Conservation (phyloP, 2,797 vertebrate genomes). For the Ispidina lecontei region DNA sequence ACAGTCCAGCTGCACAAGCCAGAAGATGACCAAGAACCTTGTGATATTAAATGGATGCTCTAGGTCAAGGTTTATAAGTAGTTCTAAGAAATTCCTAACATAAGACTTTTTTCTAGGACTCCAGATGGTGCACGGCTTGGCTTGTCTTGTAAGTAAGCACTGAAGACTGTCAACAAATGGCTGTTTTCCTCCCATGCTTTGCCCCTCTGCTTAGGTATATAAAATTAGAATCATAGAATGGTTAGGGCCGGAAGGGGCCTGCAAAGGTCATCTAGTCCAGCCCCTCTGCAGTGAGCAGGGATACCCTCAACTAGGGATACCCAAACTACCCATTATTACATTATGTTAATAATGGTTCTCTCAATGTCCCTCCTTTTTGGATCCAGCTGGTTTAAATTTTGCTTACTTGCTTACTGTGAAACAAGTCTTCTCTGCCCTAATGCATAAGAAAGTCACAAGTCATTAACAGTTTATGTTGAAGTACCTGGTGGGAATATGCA, state of each 20-base stretch:
- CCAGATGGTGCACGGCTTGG: slow-evolving; percentile 12
- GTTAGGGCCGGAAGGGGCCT: too few species aligned
- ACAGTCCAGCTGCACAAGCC: not conserved
- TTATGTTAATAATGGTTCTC: slow-evolving; percentile 62
- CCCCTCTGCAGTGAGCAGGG: too few species aligned
- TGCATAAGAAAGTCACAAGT: slow-evolving; percentile 75
- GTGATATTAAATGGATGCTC: not conserved
- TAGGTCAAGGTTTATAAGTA: not conserved
- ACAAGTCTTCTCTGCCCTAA: slow-evolving; percentile 49
- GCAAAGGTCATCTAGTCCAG: too few species aligned
- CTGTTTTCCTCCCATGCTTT: slow-evolving; percentile 36
- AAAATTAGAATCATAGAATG: slow-evolving; percentile 14
- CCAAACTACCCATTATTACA: too few species aligned
- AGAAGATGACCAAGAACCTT: not conserved
- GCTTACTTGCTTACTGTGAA: slow-evolving; percentile 56
- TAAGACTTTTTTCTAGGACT: not conserved
- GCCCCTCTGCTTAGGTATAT: slow-evolving; percentile 10
- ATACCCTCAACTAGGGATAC: too few species aligned
- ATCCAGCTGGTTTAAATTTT: slow-evolving; percentile 74
- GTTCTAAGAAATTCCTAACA: not conserved
- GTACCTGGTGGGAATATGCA: slow-evolving; percentile 65
- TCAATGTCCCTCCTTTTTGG: slow-evolving; percentile 9
- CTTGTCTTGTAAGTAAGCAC: slow-evolving; percentile 25
- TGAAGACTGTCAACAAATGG: not conserved
- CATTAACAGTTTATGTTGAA: slow-evolving; percentile 74